These are phyloP conservation scores for Clunio marinus DNA, from an alignment of 2,888 invertebrate species.

Conservation along the genomic window DNA sequence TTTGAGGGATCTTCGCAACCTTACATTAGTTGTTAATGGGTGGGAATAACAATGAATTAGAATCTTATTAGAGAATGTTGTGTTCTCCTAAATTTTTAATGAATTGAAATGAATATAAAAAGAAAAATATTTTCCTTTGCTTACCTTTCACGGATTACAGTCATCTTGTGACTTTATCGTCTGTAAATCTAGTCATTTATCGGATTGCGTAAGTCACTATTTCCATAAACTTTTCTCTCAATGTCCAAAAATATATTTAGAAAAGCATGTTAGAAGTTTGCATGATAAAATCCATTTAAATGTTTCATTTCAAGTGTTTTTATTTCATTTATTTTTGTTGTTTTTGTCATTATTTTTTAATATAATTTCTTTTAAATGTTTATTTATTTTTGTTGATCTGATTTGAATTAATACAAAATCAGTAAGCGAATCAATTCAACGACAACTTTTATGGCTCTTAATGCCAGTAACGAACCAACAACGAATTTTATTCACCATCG, in stretches of 20 bases:
- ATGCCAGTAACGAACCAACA: slow-evolving; percentile 33
- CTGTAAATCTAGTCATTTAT: slow-evolving; percentile 88
- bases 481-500: slow-evolving; percentile 40
- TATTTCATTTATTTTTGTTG: not conserved
- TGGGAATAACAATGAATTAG: too few species aligned
- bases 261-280: slow-evolving; percentile 26
- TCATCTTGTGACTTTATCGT: slow-evolving; percentile 88
- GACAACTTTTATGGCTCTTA: slow-evolving; percentile 34
- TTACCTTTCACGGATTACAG: slow-evolving; percentile 53
- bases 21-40: too few species aligned
- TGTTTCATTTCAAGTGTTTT: not conserved
- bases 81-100: too few species aligned
- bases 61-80: too few species aligned
- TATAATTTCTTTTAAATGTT: slow-evolving; percentile 31
- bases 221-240: slow-evolving; percentile 12
- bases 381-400: slow-evolving; percentile 28
- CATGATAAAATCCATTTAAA: not conserved
- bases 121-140: not conserved
- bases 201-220: slow-evolving; percentile 84
- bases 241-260: too few species aligned
- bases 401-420: not conserved
- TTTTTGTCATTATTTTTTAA: slow-evolving; percentile 36
- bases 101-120: too few species aligned
- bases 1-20: too few species aligned
- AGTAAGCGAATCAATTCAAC: slow-evolving; percentile 38